Evolutionary conservation across 2,888 invertebrate genomes (phyloP), one percentile per base, ranked within the genome.

Genomic region (Heliothis peltigera): DNA sequence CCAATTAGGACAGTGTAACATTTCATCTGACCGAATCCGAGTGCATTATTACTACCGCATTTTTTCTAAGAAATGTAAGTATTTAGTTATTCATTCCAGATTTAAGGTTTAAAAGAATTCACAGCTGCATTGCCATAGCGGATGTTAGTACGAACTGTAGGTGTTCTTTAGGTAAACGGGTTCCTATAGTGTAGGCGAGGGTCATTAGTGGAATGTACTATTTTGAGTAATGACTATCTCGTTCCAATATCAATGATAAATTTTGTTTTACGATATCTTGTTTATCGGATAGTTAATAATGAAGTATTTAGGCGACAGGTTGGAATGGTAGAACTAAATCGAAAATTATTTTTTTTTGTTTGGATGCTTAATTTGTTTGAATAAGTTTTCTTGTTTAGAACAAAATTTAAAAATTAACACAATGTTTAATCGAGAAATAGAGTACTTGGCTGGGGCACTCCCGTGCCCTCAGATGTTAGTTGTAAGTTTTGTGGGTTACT

Each of bases 141-240:
- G 54, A 58, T 28, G 12, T 62, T 39, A 46, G 42, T 53, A n/a
- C 22, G 10, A 32, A 22, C 44, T 47, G 65, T 70, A 65, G 72
- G 77, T 47, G 72, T 49, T 22, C 56, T 59, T 70, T 75, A 48
- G 52, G 48, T 70, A 57, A 76, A 76, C 73, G 19, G 57, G 73
- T 76, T 48, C 43, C 6, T 39, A 4, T 0, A 19, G 77, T 57
- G 65, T 73, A 51, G 73, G 77, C 72, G 77, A 65, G 54, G 32
- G 6, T 76, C 46, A 65, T 65, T 54, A 61, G 57, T 5, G 42
- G 56, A 69, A 48, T 62, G 63, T 49, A 57, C 44, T 53, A 46
- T 75, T 71, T 71, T 63, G 54, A 63, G 49, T 75, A 47, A 74
- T 67, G 51, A 69, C 57, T 69, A 25, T 19, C 35, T 25, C 25